Evolutionary conservation across 2,113 vertebrate species (phyloP).

Genomic region (Burhinus oedicnemus): DNA sequence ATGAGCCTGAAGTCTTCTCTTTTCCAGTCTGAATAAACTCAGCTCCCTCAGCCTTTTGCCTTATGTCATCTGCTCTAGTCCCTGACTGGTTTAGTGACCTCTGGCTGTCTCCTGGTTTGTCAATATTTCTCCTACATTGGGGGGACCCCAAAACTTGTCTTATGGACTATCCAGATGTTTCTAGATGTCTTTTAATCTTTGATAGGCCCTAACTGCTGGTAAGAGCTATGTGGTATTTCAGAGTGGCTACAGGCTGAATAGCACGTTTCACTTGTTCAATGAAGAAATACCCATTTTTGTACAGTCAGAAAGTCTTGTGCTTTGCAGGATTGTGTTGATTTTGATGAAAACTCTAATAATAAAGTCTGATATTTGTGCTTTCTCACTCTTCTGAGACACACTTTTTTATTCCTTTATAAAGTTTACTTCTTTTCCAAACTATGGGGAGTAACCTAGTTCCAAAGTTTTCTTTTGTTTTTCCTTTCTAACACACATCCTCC

Average conservation of each 20-base stretch:
- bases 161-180: neutral
- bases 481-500: neutral
- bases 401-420: neutral
- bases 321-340: neutral
- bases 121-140: neutral
- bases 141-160: neutral
- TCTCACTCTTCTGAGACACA: neutral
- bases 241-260: neutral
- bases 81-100: neutral
- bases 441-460: neutral
- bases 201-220: neutral
- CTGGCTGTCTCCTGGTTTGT: neutral
- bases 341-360: neutral
- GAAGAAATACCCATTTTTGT: neutral
- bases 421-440: neutral
- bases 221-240: neutral
- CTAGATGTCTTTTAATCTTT: neutral
- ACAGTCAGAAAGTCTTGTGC: neutral
- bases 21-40: neutral
- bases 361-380: neutral
- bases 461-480: neutral
- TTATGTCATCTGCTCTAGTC: neutral
- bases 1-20: neutral
- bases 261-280: neutral
- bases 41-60: neutral